phyloP scores from a whole-genome alignment of 1,140 invertebrate genomes.

The Drosophila repleta region DNA sequence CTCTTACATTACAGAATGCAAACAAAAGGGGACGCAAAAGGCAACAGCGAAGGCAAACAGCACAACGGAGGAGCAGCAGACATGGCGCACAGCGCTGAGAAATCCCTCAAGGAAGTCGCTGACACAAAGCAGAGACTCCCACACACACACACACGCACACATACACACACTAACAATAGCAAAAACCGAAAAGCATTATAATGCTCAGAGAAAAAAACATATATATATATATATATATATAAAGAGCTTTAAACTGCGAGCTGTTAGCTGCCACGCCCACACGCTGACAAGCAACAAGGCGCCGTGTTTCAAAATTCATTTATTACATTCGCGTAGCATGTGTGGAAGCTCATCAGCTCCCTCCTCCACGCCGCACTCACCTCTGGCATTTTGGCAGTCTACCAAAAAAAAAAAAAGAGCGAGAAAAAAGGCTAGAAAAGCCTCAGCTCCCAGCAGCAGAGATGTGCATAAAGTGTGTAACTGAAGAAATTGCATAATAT shows the following conservation, averaged over 20 bases:
- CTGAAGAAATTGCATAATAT: slow-evolving; percentile 81
- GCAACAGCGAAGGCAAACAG: slow-evolving; percentile 15
- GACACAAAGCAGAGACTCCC: slow-evolving; percentile 22
- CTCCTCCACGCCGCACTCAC: neutral
- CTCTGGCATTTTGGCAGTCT: slow-evolving; percentile 8
- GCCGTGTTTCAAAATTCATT: slow-evolving; percentile 73
- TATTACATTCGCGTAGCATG: slow-evolving; percentile 58
- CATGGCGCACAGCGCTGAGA: slow-evolving; percentile 32
- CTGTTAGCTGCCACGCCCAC: slow-evolving; percentile 55
- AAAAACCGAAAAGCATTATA: slow-evolving; percentile 32
- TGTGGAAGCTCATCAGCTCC: slow-evolving; percentile 56
- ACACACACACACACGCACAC: too few relatives aligned
- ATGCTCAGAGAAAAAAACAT: slow-evolving; percentile 21
- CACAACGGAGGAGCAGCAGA: slow-evolving; percentile 27
- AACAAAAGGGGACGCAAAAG: slow-evolving; percentile 45
- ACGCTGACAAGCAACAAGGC: slow-evolving; percentile 54
- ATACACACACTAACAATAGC: slow-evolving; percentile 31
- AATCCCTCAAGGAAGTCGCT: slow-evolving; percentile 58
- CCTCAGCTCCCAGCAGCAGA: slow-evolving; percentile 31
- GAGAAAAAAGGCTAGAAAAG: slow-evolving; percentile 44
- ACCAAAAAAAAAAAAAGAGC: slow-evolving; percentile 21
- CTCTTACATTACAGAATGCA: slow-evolving; percentile 60
- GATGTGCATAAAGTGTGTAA: slow-evolving; percentile 56
- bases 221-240: neutral
- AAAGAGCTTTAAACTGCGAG: slow-evolving; percentile 18